These are phyloP conservation scores for Scatophagus argus DNA, from an alignment of 2,113 vertebrate species.

Conservation along the genomic window DNA sequence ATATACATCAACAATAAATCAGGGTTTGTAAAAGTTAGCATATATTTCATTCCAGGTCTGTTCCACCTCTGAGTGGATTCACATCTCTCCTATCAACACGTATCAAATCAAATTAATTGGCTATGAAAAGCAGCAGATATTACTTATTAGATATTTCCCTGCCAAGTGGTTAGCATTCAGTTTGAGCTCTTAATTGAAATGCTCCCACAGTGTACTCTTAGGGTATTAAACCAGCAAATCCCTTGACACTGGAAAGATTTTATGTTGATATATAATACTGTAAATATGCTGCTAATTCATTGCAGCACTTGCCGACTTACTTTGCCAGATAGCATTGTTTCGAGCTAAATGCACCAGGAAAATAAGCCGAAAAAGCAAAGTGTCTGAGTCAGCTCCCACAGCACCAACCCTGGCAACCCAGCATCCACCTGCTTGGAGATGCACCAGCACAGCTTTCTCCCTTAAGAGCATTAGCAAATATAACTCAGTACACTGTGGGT, in stretches of 20 bases:
- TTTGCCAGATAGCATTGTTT: conserved; percentile 42
- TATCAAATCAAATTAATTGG: conserved; percentile 1
- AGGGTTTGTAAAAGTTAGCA: background rate
- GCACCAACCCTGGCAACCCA: conserved; percentile 42
- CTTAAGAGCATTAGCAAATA: conserved; percentile 48
- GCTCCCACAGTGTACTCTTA: background rate
- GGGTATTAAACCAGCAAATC: conserved; percentile 1
- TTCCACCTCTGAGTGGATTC: conserved; percentile 18
- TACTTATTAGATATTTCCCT: conserved; percentile 3
- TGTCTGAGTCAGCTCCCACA: conserved; percentile 55
- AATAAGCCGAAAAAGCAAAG: conserved; percentile 48
- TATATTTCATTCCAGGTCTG: background rate
- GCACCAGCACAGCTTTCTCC: conserved; percentile 23
- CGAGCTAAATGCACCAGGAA: conserved; percentile 44
- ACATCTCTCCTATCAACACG: background rate
- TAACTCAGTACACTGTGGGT: conserved; percentile 40
- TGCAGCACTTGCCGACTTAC: conserved; percentile 1
- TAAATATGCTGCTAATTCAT: conserved; percentile 6
- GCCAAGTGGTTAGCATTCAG: conserved; percentile 9
- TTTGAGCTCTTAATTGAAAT: conserved; percentile 31
- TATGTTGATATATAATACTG: background rate
- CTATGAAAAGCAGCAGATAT: conserved; percentile 4
- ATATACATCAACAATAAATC: background rate
- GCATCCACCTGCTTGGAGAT: conserved; percentile 54
- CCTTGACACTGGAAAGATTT: background rate